Base-by-base conservation (phyloP, 2,888 invertebrate species). In the Sinotaia quadrata region DNA sequence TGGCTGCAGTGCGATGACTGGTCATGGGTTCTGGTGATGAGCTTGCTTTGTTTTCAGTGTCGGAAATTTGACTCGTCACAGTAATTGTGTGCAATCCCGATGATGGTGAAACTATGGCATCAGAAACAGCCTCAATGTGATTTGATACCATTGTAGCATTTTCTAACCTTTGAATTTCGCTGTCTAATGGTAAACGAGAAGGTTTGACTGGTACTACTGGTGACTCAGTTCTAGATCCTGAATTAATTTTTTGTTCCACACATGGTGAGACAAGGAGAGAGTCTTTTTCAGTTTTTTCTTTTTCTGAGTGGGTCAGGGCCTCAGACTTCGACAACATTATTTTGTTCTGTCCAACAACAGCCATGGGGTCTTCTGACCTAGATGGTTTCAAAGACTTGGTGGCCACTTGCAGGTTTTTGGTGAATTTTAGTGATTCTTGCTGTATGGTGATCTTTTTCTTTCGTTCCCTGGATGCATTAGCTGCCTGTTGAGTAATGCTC, bases 1-100 rank as follows among this genome's bases (percentile, higher is more conserved):
- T 69, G 2, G 81, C 83, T 59, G 78, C 78, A 58, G 69, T 74
- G 68, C 79, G 81, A 49, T 78, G 76, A 54, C 41, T 73, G 34
- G 71, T 63, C 2, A 33, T 12, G 7, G 24, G 33, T 7, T 58
- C 37, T 12, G 12, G 10, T 21, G 37, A 33, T 12, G 2, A 15
- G 8, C 24, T 24, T 47, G 47, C 7, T n/a, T n/a, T 44, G 44
- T 65, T 33, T 21, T 29, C 27, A 24, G 36, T 29, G 33, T 41
- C 65, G 4, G 65, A 29, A 8, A 52, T 37, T 37, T 62, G 62
- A 12, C 54, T 63, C 18, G 63, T 52, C 8, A 54, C 54, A 2
- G 63, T 63, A 21, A 63, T 54, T 37, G 54, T 54, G 41, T 63
- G 63, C 51, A 24, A 12, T 21, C 21, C 21, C 10, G 21, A 18